A percentile compares a stretch with the other conserved stretches of the same genome.
Evolutionary conservation across 2,797 vertebrate species (phyloP).

Genomic region (Fistularia tabacaria): DNA sequence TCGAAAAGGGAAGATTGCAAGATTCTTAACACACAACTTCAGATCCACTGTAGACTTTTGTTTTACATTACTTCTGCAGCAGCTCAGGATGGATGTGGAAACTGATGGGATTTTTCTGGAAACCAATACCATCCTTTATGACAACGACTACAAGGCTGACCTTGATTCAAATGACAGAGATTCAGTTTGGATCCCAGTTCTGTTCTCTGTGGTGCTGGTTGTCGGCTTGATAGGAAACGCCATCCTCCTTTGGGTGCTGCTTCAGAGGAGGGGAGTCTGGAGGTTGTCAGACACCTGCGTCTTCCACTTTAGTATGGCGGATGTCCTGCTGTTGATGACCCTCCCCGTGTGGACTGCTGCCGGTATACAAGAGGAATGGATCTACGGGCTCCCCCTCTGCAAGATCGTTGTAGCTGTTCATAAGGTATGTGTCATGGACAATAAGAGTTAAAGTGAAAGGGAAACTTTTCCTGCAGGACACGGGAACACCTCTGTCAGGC

Average conservation of each 20-base stretch:
- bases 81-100: constrained; percentile 13
- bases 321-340: constrained; percentile 76
- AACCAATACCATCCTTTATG: constrained; percentile 39
- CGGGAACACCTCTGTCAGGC: too few relatives aligned
- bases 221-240: constrained; percentile 75
- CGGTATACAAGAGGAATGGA: constrained; percentile 47
- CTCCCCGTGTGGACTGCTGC: constrained; percentile 75
- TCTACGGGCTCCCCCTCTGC: constrained; percentile 60
- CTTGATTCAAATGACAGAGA: neutral
- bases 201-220: constrained; percentile 68
- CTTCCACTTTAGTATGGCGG: constrained; percentile 70
- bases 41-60: neutral
- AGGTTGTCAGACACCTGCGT: constrained; percentile 77
- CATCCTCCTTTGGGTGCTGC: constrained; percentile 65
- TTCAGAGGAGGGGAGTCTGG: constrained; percentile 54
- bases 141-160: constrained; percentile 16
- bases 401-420: constrained; percentile 75
- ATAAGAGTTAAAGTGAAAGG: neutral
- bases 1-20: neutral
- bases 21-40: neutral
- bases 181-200: constrained; percentile 44
- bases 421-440: constrained; percentile 60
- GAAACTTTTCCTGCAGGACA: neutral
- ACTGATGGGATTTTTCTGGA: constrained; percentile 54
- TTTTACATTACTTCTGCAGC: constrained; percentile 10